Evolutionary conservation across 2,888 invertebrate species (phyloP).

Genomic region (Octodonta nipae): DNA sequence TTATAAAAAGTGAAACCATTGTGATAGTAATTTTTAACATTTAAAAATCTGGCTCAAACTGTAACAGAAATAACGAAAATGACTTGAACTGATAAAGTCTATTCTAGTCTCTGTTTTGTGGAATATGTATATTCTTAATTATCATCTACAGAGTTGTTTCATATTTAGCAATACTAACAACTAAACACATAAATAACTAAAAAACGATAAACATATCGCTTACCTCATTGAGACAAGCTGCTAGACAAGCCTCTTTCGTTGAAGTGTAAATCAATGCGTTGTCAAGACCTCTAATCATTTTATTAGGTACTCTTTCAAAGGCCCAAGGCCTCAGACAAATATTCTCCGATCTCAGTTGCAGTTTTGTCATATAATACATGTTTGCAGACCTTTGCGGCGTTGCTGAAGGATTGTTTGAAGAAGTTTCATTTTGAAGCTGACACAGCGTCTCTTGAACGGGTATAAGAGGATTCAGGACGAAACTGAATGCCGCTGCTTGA

Average conservation of each 20-base stretch:
- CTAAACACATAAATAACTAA: neutral
- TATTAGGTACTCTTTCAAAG: conserved; percentile 85
- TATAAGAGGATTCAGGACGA: conserved; percentile 81
- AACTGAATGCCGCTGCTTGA: conserved; percentile 84
- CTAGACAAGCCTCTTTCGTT: conserved; percentile 85
- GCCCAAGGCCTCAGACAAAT: conserved; percentile 85
- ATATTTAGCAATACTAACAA: neutral
- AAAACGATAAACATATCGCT: conserved; percentile 10
- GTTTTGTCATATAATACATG: conserved; percentile 90
- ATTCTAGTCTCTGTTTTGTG: neutral
- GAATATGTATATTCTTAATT: no score
- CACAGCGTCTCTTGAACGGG: conserved; percentile 52
- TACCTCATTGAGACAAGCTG: conserved; percentile 84
- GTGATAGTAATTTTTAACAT: no score
- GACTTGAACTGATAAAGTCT: neutral
- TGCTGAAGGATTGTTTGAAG: conserved; percentile 77
- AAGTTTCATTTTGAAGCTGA: conserved; percentile 74
- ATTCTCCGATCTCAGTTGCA: conserved; percentile 80
- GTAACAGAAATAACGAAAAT: neutral
- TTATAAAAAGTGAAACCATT: no score
- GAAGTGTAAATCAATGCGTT: conserved; percentile 86
- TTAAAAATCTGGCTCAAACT: no score
- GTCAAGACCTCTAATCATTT: conserved; percentile 79
- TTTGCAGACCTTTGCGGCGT: conserved; percentile 73
- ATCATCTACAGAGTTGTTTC: no score